Conservation (phyloP, 1,140 invertebrate species). For the Neodiprion lecontei region DNA sequence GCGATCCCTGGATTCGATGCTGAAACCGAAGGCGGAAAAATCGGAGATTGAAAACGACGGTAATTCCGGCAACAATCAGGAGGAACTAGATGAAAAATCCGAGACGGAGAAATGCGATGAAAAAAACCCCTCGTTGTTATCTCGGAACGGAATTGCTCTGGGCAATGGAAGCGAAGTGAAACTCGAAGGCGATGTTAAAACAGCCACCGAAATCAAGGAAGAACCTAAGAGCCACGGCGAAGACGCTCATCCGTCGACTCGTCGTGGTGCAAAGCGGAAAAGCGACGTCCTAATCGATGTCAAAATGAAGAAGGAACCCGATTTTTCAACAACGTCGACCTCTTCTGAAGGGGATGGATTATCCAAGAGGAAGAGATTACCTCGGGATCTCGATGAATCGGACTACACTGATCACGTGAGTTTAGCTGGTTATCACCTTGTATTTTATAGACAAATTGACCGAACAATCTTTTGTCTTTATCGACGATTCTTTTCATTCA, state of each 20-base stretch:
- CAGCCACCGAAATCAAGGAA: not conserved
- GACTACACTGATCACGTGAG: not conserved
- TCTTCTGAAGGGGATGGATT: not conserved
- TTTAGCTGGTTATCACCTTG: not conserved
- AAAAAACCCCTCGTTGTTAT: not conserved
- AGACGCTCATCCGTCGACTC: not conserved
- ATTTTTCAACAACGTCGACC: not conserved
- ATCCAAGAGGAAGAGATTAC: not conserved
- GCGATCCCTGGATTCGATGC: not conserved
- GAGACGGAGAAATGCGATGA: not conserved
- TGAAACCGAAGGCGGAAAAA: not conserved
- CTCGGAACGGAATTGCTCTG: not conserved
- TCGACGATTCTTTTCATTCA: slow-evolving; percentile 28
- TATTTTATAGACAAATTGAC: not conserved
- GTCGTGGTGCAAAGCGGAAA: not conserved
- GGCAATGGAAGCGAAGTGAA: not conserved
- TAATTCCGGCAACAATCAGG: slow-evolving; percentile 11
- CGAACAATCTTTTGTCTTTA: not conserved
- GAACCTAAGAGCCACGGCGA: not conserved
- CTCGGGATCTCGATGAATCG: not conserved
- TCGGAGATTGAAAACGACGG: not conserved
- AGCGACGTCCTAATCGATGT: not conserved
- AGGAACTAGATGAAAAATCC: slow-evolving; percentile 9
- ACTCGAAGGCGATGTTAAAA: not conserved
- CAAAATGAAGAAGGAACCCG: not conserved